A percentile compares a stretch with the other conserved stretches of the same genome.
These are phyloP conservation scores for Coreius guichenoti DNA, from an alignment of 2,797 vertebrate genomes.

Conservation along the genomic window DNA sequence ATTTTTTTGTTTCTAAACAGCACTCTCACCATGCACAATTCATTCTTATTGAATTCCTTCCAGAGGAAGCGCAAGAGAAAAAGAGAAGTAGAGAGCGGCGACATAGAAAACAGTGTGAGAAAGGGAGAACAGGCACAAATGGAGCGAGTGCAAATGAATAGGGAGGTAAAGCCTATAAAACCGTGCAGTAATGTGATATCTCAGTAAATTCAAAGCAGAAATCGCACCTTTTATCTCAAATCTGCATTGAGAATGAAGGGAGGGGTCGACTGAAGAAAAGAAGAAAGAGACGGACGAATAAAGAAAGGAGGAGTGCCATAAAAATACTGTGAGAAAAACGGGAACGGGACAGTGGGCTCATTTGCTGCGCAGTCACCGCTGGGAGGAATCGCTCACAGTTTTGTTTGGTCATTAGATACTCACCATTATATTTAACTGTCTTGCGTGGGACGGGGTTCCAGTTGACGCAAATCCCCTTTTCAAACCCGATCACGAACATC, in stretches of 20 bases:
- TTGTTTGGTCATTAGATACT: conserved; percentile 59
- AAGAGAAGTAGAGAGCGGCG: conserved; percentile 47
- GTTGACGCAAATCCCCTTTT: conserved; percentile 75
- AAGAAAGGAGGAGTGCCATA: conserved; percentile 22
- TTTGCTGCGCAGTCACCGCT: not conserved
- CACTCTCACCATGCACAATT: not conserved
- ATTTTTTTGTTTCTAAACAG: not conserved
- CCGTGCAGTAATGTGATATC: conserved; percentile 54
- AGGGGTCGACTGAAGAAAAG: conserved; percentile 58
- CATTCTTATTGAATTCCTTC: not conserved
- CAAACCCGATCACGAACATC: conserved; percentile 75
- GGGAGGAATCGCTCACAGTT: conserved; percentile 19
- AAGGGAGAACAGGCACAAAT: conserved; percentile 48
- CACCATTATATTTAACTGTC: conserved; percentile 79
- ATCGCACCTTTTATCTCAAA: conserved; percentile 41
- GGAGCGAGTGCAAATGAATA: conserved; percentile 41
- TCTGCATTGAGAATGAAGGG: conserved; percentile 65
- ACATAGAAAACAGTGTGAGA: conserved; percentile 37
- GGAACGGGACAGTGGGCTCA: conserved; percentile 35
- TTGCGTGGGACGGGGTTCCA: conserved; percentile 83
- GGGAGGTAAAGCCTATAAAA: conserved; percentile 40
- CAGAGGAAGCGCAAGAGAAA: conserved; percentile 59
- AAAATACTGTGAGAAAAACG: conserved; percentile 59
- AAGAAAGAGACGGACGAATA: conserved; percentile 55
- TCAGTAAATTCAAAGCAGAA: conserved; percentile 32